Evolutionary conservation across 1,140 invertebrate species (phyloP).

Genomic region (Diorhabda elongata): DNA sequence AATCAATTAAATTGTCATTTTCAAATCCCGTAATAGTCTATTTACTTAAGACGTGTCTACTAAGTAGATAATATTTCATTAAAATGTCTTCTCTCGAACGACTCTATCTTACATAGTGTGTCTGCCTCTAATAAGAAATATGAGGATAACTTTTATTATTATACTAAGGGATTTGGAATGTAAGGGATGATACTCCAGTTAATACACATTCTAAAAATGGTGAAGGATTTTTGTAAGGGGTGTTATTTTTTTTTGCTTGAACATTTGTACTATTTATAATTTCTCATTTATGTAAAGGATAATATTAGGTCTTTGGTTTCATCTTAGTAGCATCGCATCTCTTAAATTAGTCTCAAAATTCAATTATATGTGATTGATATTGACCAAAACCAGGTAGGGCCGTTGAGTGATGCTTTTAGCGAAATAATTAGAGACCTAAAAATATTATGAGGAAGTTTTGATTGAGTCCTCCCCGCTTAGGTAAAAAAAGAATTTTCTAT

Average conservation of each 20-base stretch:
- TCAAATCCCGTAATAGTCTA: conserved; percentile 31
- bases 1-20: conserved; percentile 34
- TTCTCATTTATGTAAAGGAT: background rate
- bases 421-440: background rate
- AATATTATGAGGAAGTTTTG: no score
- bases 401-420: background rate
- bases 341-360: background rate
- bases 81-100: conserved; percentile 23
- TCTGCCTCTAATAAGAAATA: background rate
- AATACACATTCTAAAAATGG: background rate
- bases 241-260: no score
- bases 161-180: background rate
- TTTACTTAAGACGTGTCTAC: conserved; percentile 32
- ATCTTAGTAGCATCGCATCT: background rate
- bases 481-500: no score
- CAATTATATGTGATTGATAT: background rate
- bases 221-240: no score
- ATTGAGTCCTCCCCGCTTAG: no score
- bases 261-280: no score
- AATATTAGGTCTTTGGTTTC: background rate
- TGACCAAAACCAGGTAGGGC: background rate
- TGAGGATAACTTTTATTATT: background rate
- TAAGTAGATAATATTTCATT: conserved; percentile 30
- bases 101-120: background rate
- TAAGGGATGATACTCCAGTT: background rate